A percentile compares a stretch with the other conserved stretches of the same genome.
phyloP scores from a whole-genome alignment of 2,797 vertebrate genomes.

The Serranus cabrilla region DNA sequence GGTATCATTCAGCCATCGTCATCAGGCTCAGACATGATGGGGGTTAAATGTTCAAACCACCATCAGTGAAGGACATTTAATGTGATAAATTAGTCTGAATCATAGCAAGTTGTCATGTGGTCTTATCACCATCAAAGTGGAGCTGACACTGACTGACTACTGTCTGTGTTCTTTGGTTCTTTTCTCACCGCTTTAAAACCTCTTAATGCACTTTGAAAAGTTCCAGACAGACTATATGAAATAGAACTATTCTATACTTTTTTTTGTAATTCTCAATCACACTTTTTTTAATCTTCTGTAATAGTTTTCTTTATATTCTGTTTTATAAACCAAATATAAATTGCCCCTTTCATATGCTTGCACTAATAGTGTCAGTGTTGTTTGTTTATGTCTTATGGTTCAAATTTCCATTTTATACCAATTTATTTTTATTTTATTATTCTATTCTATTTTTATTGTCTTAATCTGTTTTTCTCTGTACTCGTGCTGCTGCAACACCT shows the following conservation, averaged over 20 bases:
- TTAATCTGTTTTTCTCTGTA: too few relatives aligned
- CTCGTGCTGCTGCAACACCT: too few relatives aligned
- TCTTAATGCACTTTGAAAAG: neutral
- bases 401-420: too few relatives aligned
- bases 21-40: neutral
- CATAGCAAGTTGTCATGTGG: neutral
- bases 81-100: neutral
- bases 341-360: too few relatives aligned
- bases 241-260: neutral
- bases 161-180: neutral
- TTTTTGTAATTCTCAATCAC: neutral
- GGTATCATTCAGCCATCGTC: neutral
- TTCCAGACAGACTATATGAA: neutral
- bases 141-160: too few relatives aligned
- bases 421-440: too few relatives aligned
- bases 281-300: neutral
- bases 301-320: neutral
- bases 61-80: neutral
- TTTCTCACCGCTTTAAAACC: neutral
- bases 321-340: neutral
- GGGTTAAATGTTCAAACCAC: conserved; percentile 11
- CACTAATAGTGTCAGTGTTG: too few relatives aligned
- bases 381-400: too few relatives aligned
- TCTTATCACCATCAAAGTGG: too few relatives aligned
- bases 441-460: too few relatives aligned